Evolutionary conservation across 2,888 invertebrate genomes (phyloP).

Genomic region (Tachina lurida): DNA sequence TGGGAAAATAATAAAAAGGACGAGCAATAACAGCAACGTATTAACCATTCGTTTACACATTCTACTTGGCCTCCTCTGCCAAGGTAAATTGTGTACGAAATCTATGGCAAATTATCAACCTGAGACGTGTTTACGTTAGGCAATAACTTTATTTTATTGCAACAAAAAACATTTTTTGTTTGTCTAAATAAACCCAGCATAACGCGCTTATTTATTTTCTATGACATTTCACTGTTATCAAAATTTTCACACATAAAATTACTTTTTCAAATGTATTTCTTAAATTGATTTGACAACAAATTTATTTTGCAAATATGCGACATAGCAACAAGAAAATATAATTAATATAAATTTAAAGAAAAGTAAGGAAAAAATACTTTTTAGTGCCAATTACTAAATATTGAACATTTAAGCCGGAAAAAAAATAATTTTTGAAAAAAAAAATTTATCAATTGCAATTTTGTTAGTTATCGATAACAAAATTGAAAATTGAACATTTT

Average conservation of each 20-base stretch:
- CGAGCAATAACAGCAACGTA: background rate
- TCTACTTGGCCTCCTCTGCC: background rate
- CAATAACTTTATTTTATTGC: background rate
- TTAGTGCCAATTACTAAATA: too few species aligned
- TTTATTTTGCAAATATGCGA: too few species aligned
- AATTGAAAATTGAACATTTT: too few species aligned
- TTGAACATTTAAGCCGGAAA: too few species aligned
- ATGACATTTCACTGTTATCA: background rate
- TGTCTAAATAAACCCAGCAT: background rate
- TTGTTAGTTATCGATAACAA: too few species aligned
- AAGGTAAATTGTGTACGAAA: slow-evolving; percentile 46
- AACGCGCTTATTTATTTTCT: background rate
- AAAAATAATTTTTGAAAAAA: background rate
- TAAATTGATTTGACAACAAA: too few species aligned
- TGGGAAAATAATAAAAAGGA: background rate
- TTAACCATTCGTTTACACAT: slow-evolving; percentile 3
- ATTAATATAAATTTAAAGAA: too few species aligned
- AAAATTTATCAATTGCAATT: background rate
- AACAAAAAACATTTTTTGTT: background rate
- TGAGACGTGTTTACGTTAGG: slow-evolving; percentile 48
- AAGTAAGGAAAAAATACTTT: too few species aligned
- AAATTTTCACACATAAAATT: background rate
- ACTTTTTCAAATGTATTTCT: background rate
- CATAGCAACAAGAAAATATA: background rate
- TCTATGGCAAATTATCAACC: slow-evolving; percentile 59